Percentiles rank a stretch among this genome's conserved stretches.
phyloP scores from a whole-genome alignment of 2,113 vertebrate species.

The Steatornis caripensis region DNA sequence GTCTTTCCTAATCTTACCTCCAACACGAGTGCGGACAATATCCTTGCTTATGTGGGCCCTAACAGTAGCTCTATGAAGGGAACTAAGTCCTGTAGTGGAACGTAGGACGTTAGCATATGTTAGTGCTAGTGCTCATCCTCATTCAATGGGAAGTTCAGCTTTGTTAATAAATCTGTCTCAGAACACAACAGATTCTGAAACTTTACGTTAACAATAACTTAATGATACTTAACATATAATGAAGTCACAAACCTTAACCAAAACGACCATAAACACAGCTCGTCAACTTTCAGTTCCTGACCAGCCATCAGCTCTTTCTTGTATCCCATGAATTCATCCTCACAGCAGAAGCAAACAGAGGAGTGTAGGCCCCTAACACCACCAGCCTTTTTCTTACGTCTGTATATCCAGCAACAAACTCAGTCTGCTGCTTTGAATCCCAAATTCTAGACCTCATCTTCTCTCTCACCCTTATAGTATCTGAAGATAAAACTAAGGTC shows the following conservation, averaged over 20 bases:
- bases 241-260: neutral
- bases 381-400: neutral
- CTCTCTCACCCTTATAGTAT: neutral
- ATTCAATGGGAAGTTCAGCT: neutral
- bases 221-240: neutral
- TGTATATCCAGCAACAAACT: neutral
- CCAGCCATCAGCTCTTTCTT: neutral
- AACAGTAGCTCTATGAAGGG: neutral
- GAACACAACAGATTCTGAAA: neutral
- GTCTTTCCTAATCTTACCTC: neutral
- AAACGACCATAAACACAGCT: neutral
- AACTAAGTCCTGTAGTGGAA: neutral
- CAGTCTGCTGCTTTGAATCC: neutral
- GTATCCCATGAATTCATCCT: neutral
- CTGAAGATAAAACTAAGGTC: neutral
- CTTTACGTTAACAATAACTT: neutral
- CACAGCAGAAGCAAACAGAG: neutral
- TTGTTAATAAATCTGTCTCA: neutral
- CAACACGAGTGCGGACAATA: neutral
- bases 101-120: fast-evolving
- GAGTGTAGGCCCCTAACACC: neutral
- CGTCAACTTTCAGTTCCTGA: neutral
- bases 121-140: neutral
- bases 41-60: neutral
- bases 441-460: neutral